Base-by-base conservation (phyloP, 2,888 invertebrate species). In the Branchipolynoe longqiensis region DNA sequence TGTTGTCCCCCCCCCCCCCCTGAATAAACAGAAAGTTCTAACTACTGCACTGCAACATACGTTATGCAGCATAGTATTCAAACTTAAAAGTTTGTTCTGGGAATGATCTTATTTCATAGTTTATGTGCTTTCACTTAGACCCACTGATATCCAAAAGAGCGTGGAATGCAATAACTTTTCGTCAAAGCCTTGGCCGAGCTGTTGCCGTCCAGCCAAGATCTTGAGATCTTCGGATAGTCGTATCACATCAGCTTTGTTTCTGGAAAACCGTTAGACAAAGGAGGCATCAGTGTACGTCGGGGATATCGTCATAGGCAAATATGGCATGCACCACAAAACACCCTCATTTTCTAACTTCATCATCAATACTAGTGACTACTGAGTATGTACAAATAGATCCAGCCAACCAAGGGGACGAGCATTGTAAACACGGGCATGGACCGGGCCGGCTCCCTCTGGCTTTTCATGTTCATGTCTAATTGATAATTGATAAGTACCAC, bases 241-340 rank as follows among this genome's bases (percentile, higher is more conserved):
- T 78, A 78, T 78, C 78, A 78, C 78, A 78, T 78, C 78, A 78
- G 78, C 78, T 78, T 78, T 78, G 78, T 78, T 54, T 78, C 54
- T 41, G 78, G 54, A 78, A 78, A 78, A 41, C 78, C 48, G 41
- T 78, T 48, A 54, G 78, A 78, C 48, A 78, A 48, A 78, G 54
- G 78, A 78, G 78, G 78, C 78, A 41, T 78, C 78, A 41, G 41
- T 78, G 78, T 78, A 78, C 78, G 78, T 78, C 28, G 78, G 78
- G 78, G 78, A 41, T 69, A 78, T 78, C 78, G 78, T 78, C 78
- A 78, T 78, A 78, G 78, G 78, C 78, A 78, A 78, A 78, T 78
- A 78, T 78, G 78, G 78, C 78, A 78, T 78, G 78, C 78, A 78
- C 78, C 78, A 78, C 48, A 78, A 78, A 78, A 78, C 78, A 78